Base-by-base conservation (phyloP, 1,140 invertebrate genomes). In the Procambarus virginalis region DNA sequence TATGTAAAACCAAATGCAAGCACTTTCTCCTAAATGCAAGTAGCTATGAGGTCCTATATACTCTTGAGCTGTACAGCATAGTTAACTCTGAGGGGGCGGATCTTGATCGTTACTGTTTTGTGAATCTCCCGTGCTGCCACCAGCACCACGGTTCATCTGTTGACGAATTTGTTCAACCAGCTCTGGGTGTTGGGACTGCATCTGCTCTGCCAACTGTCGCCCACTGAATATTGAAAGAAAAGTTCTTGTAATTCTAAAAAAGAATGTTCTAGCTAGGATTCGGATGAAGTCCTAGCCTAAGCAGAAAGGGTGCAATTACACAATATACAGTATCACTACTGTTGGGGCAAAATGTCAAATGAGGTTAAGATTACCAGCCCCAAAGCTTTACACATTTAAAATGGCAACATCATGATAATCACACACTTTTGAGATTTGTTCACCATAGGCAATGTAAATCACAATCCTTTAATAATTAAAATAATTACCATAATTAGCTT, bases 161-260 rank as follows among this genome's bases (percentile, higher is more conserved):
- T 94, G 94, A 86, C 96, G 94, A 68, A 97, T 93, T 91, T 95
- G 94, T 86, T 96, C 96, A 9, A 97, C 95, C 45, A 97, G 93
- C 73, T 96, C 95, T 3, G 96, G 96, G 94, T 97, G 96, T 6
- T 94, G 94, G 85, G 93, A 94, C 92, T 96, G 95, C 94, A 97
- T 95, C 92, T 96, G 95, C 84, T 95, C 94, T 48, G 96, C 96
- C 83, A 97, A 94, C 92, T 96, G 95, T 92, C 96, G 96, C 3
- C 96, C 96, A 64, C 96, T 96, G 92, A 88, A 94, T 93, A 81
- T 94, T 93, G 82, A n/a, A 4, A 49, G 46, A 78, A 51, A 92
- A 93, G 92, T 34, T 55, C 8, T 9, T 8, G 3, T 9, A 55
- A 55, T 55, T 55, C 51, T 55, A 55, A 55, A 55, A 9, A 9